phyloP scores from a whole-genome alignment of 2,888 invertebrate genomes.

The Aelia acuminata region DNA sequence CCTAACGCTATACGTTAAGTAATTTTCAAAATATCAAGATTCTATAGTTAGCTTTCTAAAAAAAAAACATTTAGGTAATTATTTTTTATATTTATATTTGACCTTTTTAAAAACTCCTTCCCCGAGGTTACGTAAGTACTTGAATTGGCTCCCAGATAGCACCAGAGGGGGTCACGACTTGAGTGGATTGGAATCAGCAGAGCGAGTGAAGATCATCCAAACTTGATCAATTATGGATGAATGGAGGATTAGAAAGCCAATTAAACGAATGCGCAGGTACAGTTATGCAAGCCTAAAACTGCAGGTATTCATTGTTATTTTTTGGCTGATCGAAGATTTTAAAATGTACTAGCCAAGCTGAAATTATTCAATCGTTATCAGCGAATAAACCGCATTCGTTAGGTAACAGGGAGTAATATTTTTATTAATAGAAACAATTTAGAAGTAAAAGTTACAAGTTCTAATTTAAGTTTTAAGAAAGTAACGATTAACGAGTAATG shows the following conservation, averaged over 20 bases:
- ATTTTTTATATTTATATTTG: not conserved
- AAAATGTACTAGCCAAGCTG: no score
- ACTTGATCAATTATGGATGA: conserved; percentile 7
- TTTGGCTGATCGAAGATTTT: no score
- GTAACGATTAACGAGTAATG: no score
- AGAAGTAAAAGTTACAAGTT: no score
- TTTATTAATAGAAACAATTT: no score
- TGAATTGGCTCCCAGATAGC: not conserved
- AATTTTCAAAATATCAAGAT: not conserved
- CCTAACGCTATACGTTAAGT: not conserved
- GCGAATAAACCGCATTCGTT: no score
- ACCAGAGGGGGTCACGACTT: not conserved
- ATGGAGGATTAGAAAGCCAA: not conserved
- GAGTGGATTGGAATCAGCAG: not conserved
- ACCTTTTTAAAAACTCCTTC: not conserved
- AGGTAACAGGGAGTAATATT: no score
- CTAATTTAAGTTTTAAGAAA: no score
- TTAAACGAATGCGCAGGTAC: no score
- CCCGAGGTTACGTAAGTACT: not conserved
- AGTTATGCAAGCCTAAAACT: no score
- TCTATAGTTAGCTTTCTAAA: not conserved
- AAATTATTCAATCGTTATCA: no score
- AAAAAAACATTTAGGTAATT: not conserved
- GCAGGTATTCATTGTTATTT: no score
- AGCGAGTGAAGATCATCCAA: not conserved